These are phyloP conservation scores for Cheirogaleus major DNA, from an alignment of 2,797 vertebrate genomes.

Conservation along the genomic window DNA sequence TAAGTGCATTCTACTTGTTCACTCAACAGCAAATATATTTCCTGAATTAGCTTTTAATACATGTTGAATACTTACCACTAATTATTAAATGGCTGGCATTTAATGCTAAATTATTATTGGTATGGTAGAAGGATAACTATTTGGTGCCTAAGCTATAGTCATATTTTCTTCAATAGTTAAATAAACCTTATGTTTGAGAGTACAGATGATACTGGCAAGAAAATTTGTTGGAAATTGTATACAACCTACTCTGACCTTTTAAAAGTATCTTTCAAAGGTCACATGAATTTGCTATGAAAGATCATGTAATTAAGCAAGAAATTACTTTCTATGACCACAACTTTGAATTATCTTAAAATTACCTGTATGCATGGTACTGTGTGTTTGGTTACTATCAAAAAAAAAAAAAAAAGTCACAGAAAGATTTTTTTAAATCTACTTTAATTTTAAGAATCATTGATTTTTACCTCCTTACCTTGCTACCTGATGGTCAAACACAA, in stretches of 20 bases:
- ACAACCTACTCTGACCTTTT: neutral
- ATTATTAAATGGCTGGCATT: neutral
- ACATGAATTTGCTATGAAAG: neutral
- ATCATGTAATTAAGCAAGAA: neutral
- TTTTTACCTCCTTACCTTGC: neutral
- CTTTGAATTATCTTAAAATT: constrained; percentile 9
- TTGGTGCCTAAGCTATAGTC: neutral
- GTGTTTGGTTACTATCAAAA: neutral
- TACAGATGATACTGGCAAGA: neutral
- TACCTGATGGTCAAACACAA: neutral
- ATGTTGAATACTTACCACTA: neutral
- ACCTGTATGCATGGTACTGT: neutral
- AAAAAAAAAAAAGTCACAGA: neutral
- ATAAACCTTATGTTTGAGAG: neutral
- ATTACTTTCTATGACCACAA: neutral
- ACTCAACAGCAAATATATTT: neutral
- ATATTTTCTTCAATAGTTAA: constrained; percentile 1
- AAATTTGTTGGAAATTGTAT: neutral
- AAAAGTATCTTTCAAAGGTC: neutral
- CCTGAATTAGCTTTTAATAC: neutral
- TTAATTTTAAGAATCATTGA: neutral
- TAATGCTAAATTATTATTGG: neutral
- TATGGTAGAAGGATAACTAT: neutral
- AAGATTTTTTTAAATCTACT: neutral
- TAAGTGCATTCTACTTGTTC: neutral